phyloP scores from a whole-genome alignment of 2,888 invertebrate species.

The Eupithecia subfuscata region DNA sequence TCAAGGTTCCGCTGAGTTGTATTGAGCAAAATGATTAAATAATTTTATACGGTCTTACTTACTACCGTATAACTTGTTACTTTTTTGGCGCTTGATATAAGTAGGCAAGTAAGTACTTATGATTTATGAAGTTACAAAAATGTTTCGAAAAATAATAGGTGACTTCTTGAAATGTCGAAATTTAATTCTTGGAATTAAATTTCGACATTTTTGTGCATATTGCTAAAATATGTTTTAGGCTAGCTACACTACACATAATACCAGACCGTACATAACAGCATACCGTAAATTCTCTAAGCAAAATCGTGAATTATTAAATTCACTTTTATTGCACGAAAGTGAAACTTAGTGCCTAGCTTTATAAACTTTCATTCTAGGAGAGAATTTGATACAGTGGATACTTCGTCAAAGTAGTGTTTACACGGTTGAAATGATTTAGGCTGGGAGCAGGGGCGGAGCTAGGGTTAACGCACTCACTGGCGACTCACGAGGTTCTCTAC shows the following conservation, averaged over 20 bases:
- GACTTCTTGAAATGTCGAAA: not conserved
- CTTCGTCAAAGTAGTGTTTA: conserved; percentile 32
- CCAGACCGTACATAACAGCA: not conserved
- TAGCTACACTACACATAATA: not conserved
- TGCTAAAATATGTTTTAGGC: not conserved
- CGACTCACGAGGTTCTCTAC: not conserved
- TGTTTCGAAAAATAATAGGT: not conserved
- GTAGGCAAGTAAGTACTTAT: no score
- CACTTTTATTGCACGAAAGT: conserved; percentile 3
- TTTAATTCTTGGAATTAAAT: not conserved
- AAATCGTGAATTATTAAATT: conserved; percentile 2
- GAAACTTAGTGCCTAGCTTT: conserved; percentile 34
- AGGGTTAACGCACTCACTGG: conserved; percentile 1
- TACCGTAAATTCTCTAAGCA: not conserved
- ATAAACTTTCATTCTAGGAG: conserved; percentile 38
- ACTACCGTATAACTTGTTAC: not conserved
- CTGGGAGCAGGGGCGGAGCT: conserved; percentile 18
- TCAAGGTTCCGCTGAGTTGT: conserved; percentile 10
- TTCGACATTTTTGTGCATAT: not conserved
- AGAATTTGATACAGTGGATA: conserved; percentile 32
- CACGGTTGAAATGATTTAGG: conserved; percentile 33
- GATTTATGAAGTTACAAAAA: not conserved
- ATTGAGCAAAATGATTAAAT: conserved; percentile 17
- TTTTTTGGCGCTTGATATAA: not conserved
- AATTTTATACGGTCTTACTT: not conserved